A percentile compares a stretch with the other conserved stretches of the same genome.
Evolutionary conservation across 2,113 vertebrate genomes (phyloP).

Genomic region (Isichthys henryi): DNA sequence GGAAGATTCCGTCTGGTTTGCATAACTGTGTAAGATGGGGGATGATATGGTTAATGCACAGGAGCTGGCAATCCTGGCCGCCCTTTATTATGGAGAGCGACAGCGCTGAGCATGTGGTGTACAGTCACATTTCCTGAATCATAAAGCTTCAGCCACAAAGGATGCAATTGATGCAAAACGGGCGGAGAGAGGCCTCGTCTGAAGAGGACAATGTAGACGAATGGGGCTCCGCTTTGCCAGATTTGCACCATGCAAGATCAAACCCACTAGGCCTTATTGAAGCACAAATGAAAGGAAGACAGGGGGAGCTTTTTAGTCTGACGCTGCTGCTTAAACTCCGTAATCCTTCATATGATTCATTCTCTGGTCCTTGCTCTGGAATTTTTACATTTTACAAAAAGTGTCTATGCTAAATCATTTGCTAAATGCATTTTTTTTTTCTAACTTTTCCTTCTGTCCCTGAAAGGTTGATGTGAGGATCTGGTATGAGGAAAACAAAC

Average conservation of each 20-base stretch:
- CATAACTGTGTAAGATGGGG: neutral
- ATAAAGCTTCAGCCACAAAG: neutral
- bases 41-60: neutral
- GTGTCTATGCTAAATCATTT: neutral
- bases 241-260: neutral
- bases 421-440: slow-evolving; percentile 29
- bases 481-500: slow-evolving; percentile 27
- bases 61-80: neutral
- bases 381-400: neutral
- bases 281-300: neutral
- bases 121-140: neutral
- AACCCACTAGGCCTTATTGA: neutral
- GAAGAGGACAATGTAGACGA: slow-evolving; percentile 4
- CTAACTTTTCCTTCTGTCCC: slow-evolving; percentile 35
- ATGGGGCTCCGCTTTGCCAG: neutral
- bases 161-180: neutral
- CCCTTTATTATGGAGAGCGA: neutral
- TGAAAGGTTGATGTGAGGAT: slow-evolving; percentile 30
- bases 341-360: neutral
- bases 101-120: neutral
- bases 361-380: neutral
- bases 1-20: neutral
- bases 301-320: neutral
- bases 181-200: neutral
- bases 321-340: neutral